Conservation (phyloP, 2,797 vertebrate species). For the Petrocephalus schoutedeni region DNA sequence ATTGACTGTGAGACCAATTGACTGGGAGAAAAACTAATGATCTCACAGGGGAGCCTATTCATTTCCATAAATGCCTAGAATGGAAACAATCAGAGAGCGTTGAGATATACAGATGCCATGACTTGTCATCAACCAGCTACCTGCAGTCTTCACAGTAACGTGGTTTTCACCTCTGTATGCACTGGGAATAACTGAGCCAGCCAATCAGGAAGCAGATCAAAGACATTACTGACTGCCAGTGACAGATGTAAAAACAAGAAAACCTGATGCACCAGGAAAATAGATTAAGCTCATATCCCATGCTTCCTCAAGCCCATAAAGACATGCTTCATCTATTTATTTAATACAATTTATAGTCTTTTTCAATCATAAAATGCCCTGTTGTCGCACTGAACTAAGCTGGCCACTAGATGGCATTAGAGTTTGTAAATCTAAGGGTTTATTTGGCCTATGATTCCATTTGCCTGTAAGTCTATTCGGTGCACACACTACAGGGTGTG, state of each 20-base stretch:
- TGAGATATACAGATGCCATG: not conserved
- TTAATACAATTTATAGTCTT: not conserved
- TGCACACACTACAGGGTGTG: not conserved
- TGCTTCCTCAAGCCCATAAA: not conserved
- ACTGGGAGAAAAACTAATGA: not conserved
- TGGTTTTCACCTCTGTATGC: not conserved
- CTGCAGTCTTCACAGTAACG: not conserved
- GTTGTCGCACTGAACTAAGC: not conserved
- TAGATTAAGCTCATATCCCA: not conserved
- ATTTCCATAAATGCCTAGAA: not conserved
- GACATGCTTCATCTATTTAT: not conserved
- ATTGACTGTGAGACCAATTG: not conserved
- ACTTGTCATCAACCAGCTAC: not conserved
- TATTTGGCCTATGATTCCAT: not conserved
- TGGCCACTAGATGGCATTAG: not conserved
- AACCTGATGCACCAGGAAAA: not conserved
- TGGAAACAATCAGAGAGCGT: not conserved
- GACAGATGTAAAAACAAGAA: not conserved
- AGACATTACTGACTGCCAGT: not conserved
- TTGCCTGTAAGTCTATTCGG: not conserved
- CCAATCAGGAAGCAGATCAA: not conserved
- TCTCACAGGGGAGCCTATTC: slow-evolving; percentile 3
- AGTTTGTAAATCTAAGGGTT: not conserved
- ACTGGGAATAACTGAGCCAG: not conserved
- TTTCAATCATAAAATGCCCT: not conserved